Conservation (phyloP, 2,888 invertebrate genomes). For the Mesochorus sp. region DNA sequence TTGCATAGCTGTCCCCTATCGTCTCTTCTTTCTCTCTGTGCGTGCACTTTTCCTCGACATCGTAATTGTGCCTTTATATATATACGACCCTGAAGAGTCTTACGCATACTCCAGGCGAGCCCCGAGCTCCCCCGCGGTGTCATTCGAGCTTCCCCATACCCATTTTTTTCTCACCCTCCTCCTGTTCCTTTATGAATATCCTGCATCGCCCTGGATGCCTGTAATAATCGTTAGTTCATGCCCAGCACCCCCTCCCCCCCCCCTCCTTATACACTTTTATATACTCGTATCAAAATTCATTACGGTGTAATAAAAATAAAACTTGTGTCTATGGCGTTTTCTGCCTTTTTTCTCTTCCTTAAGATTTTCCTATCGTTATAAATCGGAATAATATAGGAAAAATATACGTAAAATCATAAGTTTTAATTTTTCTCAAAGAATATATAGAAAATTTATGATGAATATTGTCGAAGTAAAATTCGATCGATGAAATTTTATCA, state of each 20-base stretch:
- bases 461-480: no score
- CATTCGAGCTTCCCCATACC: conserved; percentile 5
- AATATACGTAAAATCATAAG: no score
- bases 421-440: no score
- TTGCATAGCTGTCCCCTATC: conserved; percentile 20
- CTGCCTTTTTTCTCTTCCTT: no score
- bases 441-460: no score
- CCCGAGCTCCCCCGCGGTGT: neutral
- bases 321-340: no score
- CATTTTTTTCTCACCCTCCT: conserved; percentile 2
- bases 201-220: neutral
- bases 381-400: no score
- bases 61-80: conserved; percentile 13
- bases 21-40: neutral
- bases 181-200: neutral
- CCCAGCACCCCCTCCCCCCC: neutral
- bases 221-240: conserved; percentile 4
- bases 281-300: conserved; percentile 21
- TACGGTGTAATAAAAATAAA: no score
- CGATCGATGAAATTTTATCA: no score
- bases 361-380: no score
- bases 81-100: neutral
- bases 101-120: neutral
- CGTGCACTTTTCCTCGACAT: neutral
- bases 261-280: neutral